These are phyloP conservation scores for Chinchilla lanigera DNA, from an alignment of 2,113 vertebrate species.

Conservation along the genomic window DNA sequence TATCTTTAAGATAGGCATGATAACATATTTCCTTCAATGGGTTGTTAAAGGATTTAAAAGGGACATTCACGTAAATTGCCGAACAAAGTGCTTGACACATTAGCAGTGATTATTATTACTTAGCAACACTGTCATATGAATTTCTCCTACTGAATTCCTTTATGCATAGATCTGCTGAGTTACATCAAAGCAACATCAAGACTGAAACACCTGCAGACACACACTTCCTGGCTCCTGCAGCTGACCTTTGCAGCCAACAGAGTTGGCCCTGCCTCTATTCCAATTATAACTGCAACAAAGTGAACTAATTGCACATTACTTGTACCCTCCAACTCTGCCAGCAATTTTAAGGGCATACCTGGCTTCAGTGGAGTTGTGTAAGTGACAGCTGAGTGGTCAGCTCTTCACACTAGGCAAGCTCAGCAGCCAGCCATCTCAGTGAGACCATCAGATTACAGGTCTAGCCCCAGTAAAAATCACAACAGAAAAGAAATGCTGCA, in stretches of 20 bases:
- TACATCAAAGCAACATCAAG: not conserved
- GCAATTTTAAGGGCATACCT: not conserved
- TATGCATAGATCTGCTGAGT: not conserved
- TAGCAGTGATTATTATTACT: not conserved
- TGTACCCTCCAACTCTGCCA: not conserved
- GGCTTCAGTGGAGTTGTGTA: not conserved
- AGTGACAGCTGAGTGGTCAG: not conserved
- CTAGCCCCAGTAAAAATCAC: not conserved
- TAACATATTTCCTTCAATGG: not conserved
- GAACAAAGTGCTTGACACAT: not conserved
- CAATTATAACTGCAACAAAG: not conserved
- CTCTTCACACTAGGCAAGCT: not conserved
- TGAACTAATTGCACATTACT: not conserved
- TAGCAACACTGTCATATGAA: not conserved
- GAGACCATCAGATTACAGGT: not conserved
- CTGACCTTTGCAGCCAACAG: not conserved
- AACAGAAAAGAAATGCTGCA: conserved; percentile 19
- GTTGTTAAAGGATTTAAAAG: not conserved
- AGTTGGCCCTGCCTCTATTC: not conserved
- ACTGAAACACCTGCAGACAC: conserved; percentile 15
- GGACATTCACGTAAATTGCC: not conserved
- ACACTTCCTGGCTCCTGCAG: not conserved
- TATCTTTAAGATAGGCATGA: not conserved
- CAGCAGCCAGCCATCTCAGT: not conserved
- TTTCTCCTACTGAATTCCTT: not conserved